phyloP scores from a whole-genome alignment of 2,888 invertebrate genomes.

The Acanthosepion esculentum region DNA sequence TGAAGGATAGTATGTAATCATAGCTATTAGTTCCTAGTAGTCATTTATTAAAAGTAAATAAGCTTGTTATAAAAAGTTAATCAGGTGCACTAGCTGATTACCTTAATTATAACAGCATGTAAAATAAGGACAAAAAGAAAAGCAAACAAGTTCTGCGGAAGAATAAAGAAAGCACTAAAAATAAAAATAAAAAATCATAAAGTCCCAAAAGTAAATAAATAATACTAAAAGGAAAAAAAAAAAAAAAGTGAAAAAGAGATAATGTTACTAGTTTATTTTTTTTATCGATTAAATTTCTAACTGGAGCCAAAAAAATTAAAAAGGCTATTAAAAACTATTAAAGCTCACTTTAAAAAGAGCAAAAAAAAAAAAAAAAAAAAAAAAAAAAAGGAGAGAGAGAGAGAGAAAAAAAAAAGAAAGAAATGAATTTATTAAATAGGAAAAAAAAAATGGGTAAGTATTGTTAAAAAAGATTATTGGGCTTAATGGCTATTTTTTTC shows the following conservation, averaged over 20 bases:
- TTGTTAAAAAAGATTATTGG: no score
- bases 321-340: background rate
- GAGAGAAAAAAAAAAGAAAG: no score
- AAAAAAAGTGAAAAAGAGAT: no score
- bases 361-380: background rate
- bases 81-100: background rate
- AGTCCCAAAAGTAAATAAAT: background rate
- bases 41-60: background rate
- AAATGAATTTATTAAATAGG: no score
- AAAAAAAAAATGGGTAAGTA: no score
- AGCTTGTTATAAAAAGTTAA: background rate
- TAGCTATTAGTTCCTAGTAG: background rate
- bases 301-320: background rate
- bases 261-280: no score
- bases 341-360: background rate
- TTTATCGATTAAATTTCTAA: no score
- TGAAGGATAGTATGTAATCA: background rate
- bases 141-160: background rate
- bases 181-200: background rate
- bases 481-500: background rate
- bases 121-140: background rate
- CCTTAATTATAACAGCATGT: background rate
- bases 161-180: background rate
- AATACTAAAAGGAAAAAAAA: background rate
- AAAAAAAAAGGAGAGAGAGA: background rate